Evolutionary conservation across 2,797 vertebrate species (phyloP).

Genomic region (Spinus olivaceus): DNA sequence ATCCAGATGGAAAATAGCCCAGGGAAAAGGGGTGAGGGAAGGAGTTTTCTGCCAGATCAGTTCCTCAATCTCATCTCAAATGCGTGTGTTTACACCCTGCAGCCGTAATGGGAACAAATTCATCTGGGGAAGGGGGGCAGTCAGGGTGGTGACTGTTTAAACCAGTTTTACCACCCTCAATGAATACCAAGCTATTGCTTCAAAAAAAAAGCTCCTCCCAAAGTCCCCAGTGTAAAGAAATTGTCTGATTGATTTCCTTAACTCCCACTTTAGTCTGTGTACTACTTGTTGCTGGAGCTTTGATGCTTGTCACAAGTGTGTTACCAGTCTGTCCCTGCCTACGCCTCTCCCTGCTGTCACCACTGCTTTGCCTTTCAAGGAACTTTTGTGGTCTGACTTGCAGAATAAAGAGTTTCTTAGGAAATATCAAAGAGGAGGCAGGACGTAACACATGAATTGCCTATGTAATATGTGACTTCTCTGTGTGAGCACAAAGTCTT

Average conservation of each 20-base stretch:
- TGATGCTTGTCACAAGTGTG: not conserved
- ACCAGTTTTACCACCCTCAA: conserved; percentile 23
- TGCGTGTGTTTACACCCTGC: not conserved
- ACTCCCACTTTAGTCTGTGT: conserved; percentile 28
- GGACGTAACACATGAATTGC: not conserved
- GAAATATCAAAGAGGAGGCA: conserved; percentile 18
- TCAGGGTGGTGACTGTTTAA: conserved; percentile 11
- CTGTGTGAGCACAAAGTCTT: not conserved
- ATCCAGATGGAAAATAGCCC: conserved; percentile 37
- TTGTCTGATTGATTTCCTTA: not conserved
- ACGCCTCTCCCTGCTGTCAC: not conserved
- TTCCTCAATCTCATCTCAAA: not conserved
- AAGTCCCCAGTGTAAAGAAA: not conserved
- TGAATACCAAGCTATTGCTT: not conserved
- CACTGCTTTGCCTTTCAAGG: conserved; percentile 34
- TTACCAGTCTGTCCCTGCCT: not conserved
- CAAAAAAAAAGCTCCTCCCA: not conserved
- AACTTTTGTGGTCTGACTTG: conserved; percentile 21
- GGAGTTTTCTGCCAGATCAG: not conserved
- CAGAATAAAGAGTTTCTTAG: not conserved
- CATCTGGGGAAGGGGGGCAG: not conserved
- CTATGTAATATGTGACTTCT: not conserved
- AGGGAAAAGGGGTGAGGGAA: not conserved
- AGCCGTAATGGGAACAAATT: not conserved
- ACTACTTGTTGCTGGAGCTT: conserved; percentile 12